Evolutionary conservation across 2,113 vertebrate genomes (phyloP), one percentile per base, ranked within the genome.

Genomic region (Pantherophis guttatus): DNA sequence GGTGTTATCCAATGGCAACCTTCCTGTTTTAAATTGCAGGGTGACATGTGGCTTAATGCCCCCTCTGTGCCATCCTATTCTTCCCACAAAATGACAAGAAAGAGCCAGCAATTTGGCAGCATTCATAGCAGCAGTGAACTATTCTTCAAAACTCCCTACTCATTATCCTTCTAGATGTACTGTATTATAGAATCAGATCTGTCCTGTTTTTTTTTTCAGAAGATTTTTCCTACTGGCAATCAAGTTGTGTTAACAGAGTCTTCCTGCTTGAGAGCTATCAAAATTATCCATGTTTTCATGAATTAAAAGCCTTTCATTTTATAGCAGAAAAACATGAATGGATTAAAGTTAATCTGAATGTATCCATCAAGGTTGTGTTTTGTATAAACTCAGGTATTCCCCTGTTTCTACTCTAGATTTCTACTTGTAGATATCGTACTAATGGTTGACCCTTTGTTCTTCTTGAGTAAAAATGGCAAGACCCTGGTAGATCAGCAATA

Each of bases 181-280:
- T 55, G 3, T 52, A 88, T 58, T 23, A 33, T 8, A 90, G 13
- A 89, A 93, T 54, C 55, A 55, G 12, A 3, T 11, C 19, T 70
- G 19, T 44, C 87, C 44, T 87, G 86, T n/a, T 12, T 89, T 88
- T 85, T 11, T 11, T 53, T 10, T 4, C 3, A n/a, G 1, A 23
- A 91, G 91, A 53, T 17, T 48, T 48, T 59, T 50, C 44, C 91
- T 62, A 10, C 44, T 19, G 29, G 19, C 17, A 24, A 0, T 5
- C 48, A 91, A 26, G 91, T 89, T 96, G 87, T 19, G 26, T 59
- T 39, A 87, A 54, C 55, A 93, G 75, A 91, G 90, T 93, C 93
- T 89, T 75, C 52, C 44, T 70, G 59, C 87, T 0, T 33, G 55
- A 53, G 2, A 52, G 87, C 95, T 92, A 70, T 75, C 75, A 92